Percentiles rank a stretch among this genome's conserved stretches.
phyloP scores from a whole-genome alignment of 2,797 vertebrate genomes.

The Coendou prehensilis region DNA sequence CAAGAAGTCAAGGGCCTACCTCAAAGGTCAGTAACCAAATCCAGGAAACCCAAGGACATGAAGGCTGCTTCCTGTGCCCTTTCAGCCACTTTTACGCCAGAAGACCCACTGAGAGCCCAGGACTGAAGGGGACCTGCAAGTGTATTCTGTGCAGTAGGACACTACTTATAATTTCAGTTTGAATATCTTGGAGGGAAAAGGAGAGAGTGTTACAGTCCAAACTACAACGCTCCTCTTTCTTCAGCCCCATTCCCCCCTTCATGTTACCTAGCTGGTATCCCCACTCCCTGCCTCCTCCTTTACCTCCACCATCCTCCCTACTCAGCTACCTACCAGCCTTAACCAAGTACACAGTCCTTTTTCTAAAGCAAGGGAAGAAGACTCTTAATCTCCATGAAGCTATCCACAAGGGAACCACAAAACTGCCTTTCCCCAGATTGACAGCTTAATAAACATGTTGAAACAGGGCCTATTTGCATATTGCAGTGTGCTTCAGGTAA shows the following conservation, averaged over 20 bases:
- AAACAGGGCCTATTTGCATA: slow-evolving; percentile 35
- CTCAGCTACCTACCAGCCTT: neutral
- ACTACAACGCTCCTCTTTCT: neutral
- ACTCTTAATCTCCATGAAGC: neutral
- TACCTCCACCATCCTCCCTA: too few species aligned
- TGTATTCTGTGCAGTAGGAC: neutral
- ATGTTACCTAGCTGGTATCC: neutral
- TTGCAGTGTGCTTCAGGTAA: slow-evolving; percentile 32
- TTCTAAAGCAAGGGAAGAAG: neutral
- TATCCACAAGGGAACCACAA: slow-evolving; percentile 59
- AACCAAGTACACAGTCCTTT: neutral
- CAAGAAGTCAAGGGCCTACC: slow-evolving; percentile 85
- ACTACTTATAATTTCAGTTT: neutral
- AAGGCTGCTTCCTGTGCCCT: neutral
- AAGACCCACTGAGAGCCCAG: neutral
- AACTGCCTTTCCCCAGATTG: slow-evolving; percentile 54
- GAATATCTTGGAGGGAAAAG: neutral
- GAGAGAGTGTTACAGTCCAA: neutral
- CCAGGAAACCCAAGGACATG: neutral
- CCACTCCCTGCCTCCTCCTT: accelerated
- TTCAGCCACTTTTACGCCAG: slow-evolving; percentile 18
- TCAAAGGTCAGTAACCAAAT: slow-evolving; percentile 88
- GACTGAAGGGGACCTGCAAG: neutral
- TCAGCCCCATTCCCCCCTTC: neutral
- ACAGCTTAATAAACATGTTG: slow-evolving; percentile 64